Percentiles rank a stretch among this genome's conserved stretches.
phyloP scores from a whole-genome alignment of 37 sponge, comb jelly and placozoan species.

The Spongilla lacustris region DNA sequence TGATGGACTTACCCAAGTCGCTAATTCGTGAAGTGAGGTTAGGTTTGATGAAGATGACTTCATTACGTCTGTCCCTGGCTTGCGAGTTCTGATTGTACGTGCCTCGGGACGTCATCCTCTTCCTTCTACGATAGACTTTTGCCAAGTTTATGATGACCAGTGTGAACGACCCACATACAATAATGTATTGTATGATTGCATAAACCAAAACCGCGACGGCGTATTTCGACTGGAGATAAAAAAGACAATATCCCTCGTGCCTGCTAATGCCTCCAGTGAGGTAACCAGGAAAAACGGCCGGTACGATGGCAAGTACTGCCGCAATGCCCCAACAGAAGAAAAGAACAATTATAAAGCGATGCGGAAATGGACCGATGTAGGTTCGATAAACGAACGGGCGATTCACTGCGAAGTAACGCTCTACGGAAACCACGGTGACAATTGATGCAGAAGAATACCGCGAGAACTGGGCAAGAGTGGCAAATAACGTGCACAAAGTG shows the following conservation, averaged over 20 bases:
- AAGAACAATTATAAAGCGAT: conserved; percentile 23
- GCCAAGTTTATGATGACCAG: conserved; percentile 21
- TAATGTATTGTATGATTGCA: conserved; percentile 55
- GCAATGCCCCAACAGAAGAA: conserved; percentile 27
- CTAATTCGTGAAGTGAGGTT: conserved; percentile 50
- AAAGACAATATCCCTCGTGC: conserved; percentile 63
- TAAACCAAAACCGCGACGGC: conserved; percentile 58
- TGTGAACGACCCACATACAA: conserved; percentile 64
- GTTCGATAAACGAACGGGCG: conserved; percentile 71
- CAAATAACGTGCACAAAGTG: conserved; percentile 48
- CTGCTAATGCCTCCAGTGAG: not conserved
- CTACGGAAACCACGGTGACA: conserved; percentile 73
- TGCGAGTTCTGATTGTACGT: conserved; percentile 26
- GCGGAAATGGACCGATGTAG: conserved; percentile 15
- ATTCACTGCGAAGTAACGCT: conserved; percentile 79
- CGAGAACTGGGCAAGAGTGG: conserved; percentile 54
- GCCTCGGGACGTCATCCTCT: conserved; percentile 46
- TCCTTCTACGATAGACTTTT: conserved; percentile 43
- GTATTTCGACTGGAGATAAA: conserved; percentile 51
- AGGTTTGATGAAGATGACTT: conserved; percentile 47
- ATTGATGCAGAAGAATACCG: conserved; percentile 61
- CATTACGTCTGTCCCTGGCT: not conserved
- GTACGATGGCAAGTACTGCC: conserved; percentile 44
- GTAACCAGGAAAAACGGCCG: conserved; percentile 30
- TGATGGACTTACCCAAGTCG: conserved; percentile 55